phyloP scores from a whole-genome alignment of 2,113 vertebrate genomes.

The Lophura nycthemera region DNA sequence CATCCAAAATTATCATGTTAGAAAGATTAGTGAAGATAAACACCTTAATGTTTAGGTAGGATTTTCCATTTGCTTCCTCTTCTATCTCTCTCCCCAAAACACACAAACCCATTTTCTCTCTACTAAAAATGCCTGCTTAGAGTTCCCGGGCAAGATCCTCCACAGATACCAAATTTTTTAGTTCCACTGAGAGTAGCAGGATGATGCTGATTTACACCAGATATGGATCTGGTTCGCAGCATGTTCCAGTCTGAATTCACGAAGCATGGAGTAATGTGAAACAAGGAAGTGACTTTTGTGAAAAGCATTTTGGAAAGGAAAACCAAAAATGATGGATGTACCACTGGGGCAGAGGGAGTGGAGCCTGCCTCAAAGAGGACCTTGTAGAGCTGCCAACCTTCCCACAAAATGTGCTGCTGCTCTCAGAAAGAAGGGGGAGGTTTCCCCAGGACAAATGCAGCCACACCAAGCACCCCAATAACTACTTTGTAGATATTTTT shows the following conservation, averaged over 20 bases:
- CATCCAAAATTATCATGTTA: background rate
- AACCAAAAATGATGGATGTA: conserved; percentile 72
- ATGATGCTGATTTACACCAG: conserved; percentile 61
- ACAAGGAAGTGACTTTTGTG: conserved; percentile 73
- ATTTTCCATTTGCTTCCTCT: background rate
- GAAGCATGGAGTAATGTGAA: conserved; percentile 66
- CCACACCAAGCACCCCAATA: conserved; percentile 53
- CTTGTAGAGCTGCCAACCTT: conserved; percentile 69
- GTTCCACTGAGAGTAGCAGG: conserved; percentile 28
- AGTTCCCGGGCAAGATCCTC: background rate
- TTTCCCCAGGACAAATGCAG: conserved; percentile 61
- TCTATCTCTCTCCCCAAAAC: background rate
- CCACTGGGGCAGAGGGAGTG: conserved; percentile 67
- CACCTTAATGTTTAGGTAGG: background rate
- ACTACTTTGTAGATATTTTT: conserved; percentile 60
- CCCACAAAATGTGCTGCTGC: conserved; percentile 58
- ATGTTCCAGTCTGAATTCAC: conserved; percentile 55
- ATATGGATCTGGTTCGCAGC: conserved; percentile 13
- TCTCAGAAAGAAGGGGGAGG: conserved; percentile 28
- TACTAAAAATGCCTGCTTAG: background rate
- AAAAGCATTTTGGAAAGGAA: conserved; percentile 74
- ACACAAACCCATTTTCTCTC: background rate
- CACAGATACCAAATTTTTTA: background rate
- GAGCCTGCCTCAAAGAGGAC: conserved; percentile 50
- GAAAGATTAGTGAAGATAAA: background rate